These are phyloP conservation scores for Lepidocolaptes lacrymiger DNA, from an alignment of 2,797 vertebrate species.

Conservation along the genomic window DNA sequence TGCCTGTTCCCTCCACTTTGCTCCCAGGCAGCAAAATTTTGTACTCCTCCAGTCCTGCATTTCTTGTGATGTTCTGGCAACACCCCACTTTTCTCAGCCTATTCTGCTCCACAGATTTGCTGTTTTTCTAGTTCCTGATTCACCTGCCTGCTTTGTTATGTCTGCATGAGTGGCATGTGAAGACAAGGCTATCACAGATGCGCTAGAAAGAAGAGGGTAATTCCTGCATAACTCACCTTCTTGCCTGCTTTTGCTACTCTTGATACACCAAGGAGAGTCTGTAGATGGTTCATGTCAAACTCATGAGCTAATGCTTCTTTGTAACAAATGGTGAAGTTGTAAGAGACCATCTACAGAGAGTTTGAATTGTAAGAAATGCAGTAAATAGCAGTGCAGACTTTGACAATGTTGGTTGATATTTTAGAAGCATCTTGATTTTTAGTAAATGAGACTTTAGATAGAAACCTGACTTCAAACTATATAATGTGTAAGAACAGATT, in stretches of 20 bases:
- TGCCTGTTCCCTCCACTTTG: neutral
- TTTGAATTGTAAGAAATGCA: neutral
- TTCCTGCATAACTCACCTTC: neutral
- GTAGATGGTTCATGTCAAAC: neutral
- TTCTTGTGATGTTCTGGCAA: neutral
- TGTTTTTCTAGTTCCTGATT: neutral
- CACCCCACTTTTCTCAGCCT: neutral
- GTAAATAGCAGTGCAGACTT: neutral
- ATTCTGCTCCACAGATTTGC: neutral
- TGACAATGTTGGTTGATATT: neutral
- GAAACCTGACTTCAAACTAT: neutral
- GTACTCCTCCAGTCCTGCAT: neutral
- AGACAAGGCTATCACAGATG: neutral
- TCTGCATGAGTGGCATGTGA: rapidly evolving
- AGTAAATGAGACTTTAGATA: neutral
- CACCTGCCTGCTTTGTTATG: neutral
- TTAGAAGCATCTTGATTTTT: neutral
- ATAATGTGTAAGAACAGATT: neutral
- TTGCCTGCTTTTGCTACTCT: neutral
- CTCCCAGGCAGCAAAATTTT: neutral
- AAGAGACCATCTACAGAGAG: neutral
- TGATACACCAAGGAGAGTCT: neutral
- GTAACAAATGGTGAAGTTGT: neutral
- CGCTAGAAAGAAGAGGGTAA: neutral
- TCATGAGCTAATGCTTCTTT: neutral